Base-by-base conservation (phyloP, 1,140 invertebrate genomes). In the Leguminivora glycinivorella region DNA sequence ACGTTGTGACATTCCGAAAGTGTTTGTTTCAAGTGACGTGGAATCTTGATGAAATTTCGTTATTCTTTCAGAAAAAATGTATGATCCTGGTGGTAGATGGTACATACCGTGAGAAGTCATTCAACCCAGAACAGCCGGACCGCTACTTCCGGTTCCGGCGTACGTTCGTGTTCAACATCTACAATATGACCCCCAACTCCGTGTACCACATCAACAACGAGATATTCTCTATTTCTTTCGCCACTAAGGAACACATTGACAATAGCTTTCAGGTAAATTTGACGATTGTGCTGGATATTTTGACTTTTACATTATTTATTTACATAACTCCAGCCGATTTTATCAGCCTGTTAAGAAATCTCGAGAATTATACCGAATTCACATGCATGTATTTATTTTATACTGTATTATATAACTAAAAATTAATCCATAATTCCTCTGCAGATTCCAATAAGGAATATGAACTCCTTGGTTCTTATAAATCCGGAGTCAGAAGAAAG, bases 41-140 rank as follows among this genome's bases (percentile, higher is more conserved):
- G 34, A 12, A 3, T 38, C 14, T 38, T 12, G 10, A 38, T 38
- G 10, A 38, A 38, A 3, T 12, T 38, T 38, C 14, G 10, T 12
- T 10, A 7, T 38, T 14, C 17, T 69, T 73, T 71, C 79, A 88
- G 86, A 76, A 77, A 72, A 78, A 80, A 34, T 58, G 38, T 26
- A 31, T 87, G 67, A 52, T 83, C 1, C 7, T 89, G 2, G 68
- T 85, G 5, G 77, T 89, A 68, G 85, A 86, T 47, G 87, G 87
- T 2, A 68, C 87, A 1, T 84, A 76, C 38, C 85, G 79, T 67
- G 82, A 87, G 66, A 56, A 66, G 69, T 25, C 52, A 63, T 22
- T 24, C 10, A 34, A 71, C 12, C 31, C 19, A 12, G 68, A 38
- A 0, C 7, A 3, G 17, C 68, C 71, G 5, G 73, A 75, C 38